Evolutionary conservation across 2,888 invertebrate species (phyloP).

Genomic region (Philhelius pedissequus): DNA sequence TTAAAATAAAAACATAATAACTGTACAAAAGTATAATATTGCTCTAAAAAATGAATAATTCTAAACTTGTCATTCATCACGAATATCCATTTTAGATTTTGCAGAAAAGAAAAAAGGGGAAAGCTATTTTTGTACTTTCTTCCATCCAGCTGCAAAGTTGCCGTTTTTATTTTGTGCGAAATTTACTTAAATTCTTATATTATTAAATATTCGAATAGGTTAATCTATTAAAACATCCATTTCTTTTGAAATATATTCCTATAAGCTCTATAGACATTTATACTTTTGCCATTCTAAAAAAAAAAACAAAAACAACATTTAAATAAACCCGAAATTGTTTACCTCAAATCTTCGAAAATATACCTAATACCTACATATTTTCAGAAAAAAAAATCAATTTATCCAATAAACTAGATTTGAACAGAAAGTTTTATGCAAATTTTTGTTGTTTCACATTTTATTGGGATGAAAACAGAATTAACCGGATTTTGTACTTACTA

Average conservation of each 20-base stretch:
- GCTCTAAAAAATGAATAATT: not conserved
- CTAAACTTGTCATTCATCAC: not conserved
- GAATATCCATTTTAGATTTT: not conserved
- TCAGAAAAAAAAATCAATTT: too few species aligned
- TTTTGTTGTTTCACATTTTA: not conserved
- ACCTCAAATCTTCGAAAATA: not conserved
- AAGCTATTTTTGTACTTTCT: conserved; percentile 4
- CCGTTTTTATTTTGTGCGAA: not conserved
- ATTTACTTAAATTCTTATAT: not conserved
- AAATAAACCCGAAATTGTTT: not conserved
- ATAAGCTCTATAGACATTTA: not conserved
- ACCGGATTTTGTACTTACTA: not conserved
- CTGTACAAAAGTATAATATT: not conserved
- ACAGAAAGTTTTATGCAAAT: too few species aligned
- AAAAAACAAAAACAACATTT: not conserved
- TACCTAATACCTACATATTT: too few species aligned
- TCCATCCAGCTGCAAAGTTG: not conserved
- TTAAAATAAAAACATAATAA: not conserved
- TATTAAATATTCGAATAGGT: not conserved
- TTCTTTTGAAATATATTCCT: not conserved
- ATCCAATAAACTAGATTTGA: too few species aligned
- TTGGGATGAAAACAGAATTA: not conserved
- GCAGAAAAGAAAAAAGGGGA: not conserved
- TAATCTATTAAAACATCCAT: not conserved
- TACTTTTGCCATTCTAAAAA: not conserved